Conservation (phyloP, 23 tunicate species). For the Ciona savignyi region DNA sequence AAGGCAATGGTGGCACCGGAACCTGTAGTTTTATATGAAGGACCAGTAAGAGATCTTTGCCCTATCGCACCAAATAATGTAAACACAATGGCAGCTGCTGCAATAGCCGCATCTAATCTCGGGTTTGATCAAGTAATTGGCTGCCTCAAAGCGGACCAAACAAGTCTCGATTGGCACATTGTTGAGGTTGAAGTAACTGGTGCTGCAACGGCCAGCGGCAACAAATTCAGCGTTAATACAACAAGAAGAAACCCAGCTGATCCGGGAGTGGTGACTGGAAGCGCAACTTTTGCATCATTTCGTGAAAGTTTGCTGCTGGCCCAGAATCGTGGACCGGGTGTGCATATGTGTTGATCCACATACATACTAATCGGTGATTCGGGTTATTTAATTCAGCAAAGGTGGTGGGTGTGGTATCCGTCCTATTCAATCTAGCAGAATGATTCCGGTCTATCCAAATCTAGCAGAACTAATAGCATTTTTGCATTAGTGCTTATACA, state of each 20-base stretch:
- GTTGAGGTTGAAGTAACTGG: conserved; percentile 74
- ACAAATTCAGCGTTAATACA: conserved; percentile 29
- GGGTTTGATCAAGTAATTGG: conserved; percentile 79
- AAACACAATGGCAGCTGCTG: conserved; percentile 92
- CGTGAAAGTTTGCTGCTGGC: conserved; percentile 57
- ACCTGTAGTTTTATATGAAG: conserved; percentile 38
- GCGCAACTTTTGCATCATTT: conserved; percentile 68
- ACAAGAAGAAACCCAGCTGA: conserved; percentile 62
- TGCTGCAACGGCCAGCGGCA: conserved; percentile 14
- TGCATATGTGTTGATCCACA: conserved; percentile 51
- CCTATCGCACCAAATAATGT: conserved; percentile 88
- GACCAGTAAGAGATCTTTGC: conserved; percentile 72
- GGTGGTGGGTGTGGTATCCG: too few relatives aligned
- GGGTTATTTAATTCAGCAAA: too few relatives aligned
- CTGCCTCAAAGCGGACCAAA: conserved; percentile 45
- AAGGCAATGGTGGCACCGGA: conserved; percentile 2
- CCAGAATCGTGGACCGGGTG: conserved; percentile 29
- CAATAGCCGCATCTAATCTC: conserved; percentile 61
- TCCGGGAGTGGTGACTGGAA: conserved; percentile 78
- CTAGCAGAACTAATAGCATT: too few relatives aligned
- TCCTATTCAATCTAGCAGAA: too few relatives aligned
- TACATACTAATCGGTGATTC: too few relatives aligned
- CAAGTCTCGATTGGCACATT: conserved; percentile 52
- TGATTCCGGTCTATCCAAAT: too few relatives aligned
- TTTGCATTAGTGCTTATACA: too few relatives aligned